phyloP scores from a whole-genome alignment of 2,888 invertebrate species.

The Drosophila recens region DNA sequence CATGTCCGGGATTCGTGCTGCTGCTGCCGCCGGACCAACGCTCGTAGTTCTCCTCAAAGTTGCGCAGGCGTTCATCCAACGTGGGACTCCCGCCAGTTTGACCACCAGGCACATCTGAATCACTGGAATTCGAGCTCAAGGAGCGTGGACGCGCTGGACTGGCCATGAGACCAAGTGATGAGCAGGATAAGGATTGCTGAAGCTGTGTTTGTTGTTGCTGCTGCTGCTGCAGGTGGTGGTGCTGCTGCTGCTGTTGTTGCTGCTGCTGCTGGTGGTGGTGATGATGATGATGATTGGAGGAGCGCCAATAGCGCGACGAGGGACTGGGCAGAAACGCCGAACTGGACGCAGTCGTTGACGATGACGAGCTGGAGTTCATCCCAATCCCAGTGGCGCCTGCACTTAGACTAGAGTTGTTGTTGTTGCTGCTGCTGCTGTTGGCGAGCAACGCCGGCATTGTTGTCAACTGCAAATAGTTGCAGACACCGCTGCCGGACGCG shows the following conservation, averaged over 20 bases:
- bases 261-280: constrained; percentile 65
- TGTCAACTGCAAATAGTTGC: constrained; percentile 55
- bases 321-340: constrained; percentile 71
- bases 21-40: constrained; percentile 90
- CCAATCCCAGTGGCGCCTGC: constrained; percentile 46
- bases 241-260: constrained; percentile 47
- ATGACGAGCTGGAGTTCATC: constrained; percentile 64
- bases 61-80: constrained; percentile 95
- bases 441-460: constrained; percentile 35
- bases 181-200: constrained; percentile 54
- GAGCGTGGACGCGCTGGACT: constrained; percentile 90
- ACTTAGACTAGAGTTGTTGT: constrained; percentile 84
- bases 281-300: constrained; percentile 74
- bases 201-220: constrained; percentile 43
- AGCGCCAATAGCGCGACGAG: constrained; percentile 78
- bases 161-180: constrained; percentile 85
- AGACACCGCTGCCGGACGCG: constrained; percentile 20
- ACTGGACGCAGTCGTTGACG: constrained; percentile 54
- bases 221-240: constrained; percentile 55
- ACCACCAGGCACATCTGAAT: constrained; percentile 87
- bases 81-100: constrained; percentile 88
- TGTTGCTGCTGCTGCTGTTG: constrained; percentile 18
- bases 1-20: constrained; percentile 40
- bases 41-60: constrained; percentile 96
- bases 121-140: constrained; percentile 91